A percentile compares a stretch with the other conserved stretches of the same genome.
These are phyloP conservation scores for Cranoglanis bouderius DNA, from an alignment of 2,113 vertebrate genomes.

Conservation along the genomic window DNA sequence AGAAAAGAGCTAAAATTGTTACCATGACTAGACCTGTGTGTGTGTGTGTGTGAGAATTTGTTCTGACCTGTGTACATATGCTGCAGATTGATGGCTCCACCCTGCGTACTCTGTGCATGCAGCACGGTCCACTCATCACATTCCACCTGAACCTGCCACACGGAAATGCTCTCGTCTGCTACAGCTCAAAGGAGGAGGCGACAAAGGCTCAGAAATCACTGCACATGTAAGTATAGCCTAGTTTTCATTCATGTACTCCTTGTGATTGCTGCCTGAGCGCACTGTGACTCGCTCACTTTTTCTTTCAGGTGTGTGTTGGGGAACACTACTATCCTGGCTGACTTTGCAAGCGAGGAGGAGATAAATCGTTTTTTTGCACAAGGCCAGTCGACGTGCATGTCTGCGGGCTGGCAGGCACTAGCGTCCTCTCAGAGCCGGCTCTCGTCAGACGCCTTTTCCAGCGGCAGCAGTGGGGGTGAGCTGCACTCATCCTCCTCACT, in stretches of 20 bases:
- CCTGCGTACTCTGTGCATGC: conserved; percentile 99
- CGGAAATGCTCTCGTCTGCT: conserved; percentile 95
- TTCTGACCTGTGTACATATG: neutral
- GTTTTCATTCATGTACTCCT: neutral
- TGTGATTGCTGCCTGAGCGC: neutral
- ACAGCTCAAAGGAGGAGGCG: conserved; percentile 98
- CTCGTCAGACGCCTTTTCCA: conserved; percentile 88
- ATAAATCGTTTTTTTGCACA: conserved; percentile 99
- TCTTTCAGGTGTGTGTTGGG: conserved; percentile 94
- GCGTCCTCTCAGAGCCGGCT: conserved; percentile 91
- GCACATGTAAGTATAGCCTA: conserved; percentile 89
- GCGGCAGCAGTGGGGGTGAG: conserved; percentile 90
- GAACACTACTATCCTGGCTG: conserved; percentile 99
- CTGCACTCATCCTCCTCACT: conserved; percentile 91
- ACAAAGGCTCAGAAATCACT: conserved; percentile 99
- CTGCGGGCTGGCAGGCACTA: conserved; percentile 92
- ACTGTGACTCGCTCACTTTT: neutral
- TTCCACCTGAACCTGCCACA: conserved; percentile 99
- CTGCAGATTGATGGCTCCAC: conserved; percentile 96
- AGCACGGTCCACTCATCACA: conserved; percentile 98
- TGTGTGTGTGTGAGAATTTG: conserved; percentile 17
- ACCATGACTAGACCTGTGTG: neutral
- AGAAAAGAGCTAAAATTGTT: neutral
- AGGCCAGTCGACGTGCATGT: conserved; percentile 96
- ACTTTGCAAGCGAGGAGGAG: conserved; percentile 99